A percentile compares a stretch with the other conserved stretches of the same genome.
phyloP scores from a whole-genome alignment of 2,113 vertebrate species.

The Elgaria multicarinata region DNA sequence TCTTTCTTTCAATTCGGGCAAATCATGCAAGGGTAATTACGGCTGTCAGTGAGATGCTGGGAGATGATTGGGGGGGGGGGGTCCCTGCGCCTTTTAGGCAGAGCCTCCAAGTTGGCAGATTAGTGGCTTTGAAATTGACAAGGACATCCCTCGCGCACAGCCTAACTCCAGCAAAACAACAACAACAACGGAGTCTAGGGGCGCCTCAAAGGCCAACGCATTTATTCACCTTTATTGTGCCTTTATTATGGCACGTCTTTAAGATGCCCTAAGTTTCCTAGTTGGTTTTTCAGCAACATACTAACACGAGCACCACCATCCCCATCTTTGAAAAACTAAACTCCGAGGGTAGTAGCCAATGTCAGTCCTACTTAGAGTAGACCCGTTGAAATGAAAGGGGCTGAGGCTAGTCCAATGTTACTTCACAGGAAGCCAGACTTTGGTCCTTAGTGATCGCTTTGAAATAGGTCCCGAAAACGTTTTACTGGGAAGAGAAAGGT shows the following conservation, averaged over 20 bases:
- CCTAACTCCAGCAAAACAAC: background rate
- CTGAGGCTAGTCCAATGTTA: no score
- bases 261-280: no score
- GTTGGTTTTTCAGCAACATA: no score
- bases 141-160: background rate
- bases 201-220: background rate
- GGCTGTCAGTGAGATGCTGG: conserved; percentile 18
- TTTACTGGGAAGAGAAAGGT: background rate
- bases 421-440: background rate
- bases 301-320: background rate
- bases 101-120: background rate
- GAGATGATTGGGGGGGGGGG: no score
- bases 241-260: no score
- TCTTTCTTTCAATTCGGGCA: conserved; percentile 25
- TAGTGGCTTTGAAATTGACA: background rate
- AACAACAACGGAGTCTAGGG: background rate
- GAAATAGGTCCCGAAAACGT: background rate
- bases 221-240: no score
- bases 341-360: background rate
- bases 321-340: background rate
- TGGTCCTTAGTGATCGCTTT: background rate
- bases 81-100: background rate
- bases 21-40: conserved; percentile 17
- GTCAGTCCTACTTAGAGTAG: background rate
- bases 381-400: no score